Percentiles rank a stretch among this genome's conserved stretches.
phyloP scores from a whole-genome alignment of 1,140 invertebrate species.

The Caerostris extrusa region DNA sequence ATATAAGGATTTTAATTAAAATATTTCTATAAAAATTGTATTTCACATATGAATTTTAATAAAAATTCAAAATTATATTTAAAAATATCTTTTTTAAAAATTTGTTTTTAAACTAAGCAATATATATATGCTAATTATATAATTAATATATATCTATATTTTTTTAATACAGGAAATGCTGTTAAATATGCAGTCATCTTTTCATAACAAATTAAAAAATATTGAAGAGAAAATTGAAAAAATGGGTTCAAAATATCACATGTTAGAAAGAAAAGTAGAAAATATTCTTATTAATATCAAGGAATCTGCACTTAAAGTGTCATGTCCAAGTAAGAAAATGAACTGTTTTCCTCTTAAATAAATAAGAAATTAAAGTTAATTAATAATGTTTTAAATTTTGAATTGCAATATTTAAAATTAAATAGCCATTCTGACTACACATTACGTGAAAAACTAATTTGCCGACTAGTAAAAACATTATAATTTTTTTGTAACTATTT shows the following conservation, averaged over 20 bases:
- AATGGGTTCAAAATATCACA: conserved; percentile 79
- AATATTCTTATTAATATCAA: conserved; percentile 63
- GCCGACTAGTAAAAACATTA: no score
- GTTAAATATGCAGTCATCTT: conserved; percentile 82
- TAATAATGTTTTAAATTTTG: no score
- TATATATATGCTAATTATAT: not conserved
- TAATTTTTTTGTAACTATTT: no score
- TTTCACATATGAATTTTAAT: no score
- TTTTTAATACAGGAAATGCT: conserved; percentile 80
- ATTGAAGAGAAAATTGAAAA: conserved; percentile 81
- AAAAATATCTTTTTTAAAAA: no score
- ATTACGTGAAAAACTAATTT: no score
- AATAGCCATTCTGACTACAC: no score
- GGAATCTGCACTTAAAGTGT: conserved; percentile 80
- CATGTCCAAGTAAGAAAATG: conserved; percentile 65
- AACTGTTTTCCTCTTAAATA: not conserved
- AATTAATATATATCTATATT: conserved; percentile 3
- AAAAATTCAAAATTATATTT: no score
- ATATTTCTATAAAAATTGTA: no score
- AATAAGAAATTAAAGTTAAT: no score
- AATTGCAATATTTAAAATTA: no score
- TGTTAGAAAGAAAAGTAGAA: conserved; percentile 81
- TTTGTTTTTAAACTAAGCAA: not conserved
- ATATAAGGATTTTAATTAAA: no score
- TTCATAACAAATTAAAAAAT: conserved; percentile 81